Evolutionary conservation across 1,140 invertebrate genomes (phyloP).

Genomic region (Coptotermes formosanus): DNA sequence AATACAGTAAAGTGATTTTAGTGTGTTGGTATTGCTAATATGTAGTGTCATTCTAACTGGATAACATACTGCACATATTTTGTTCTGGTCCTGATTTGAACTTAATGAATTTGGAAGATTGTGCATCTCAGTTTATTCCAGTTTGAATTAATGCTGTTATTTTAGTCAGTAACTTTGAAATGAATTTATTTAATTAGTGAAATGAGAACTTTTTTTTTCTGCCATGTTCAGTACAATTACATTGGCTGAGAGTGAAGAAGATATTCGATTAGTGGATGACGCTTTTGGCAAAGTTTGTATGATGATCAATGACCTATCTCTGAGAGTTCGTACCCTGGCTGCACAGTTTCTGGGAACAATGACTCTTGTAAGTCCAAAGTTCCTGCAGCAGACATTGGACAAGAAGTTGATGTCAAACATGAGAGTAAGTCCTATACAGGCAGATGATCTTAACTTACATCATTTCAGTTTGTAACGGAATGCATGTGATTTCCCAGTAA

Average conservation of each 20-base stretch:
- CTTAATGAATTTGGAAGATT: too few relatives aligned
- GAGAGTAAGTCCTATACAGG: constrained; percentile 52
- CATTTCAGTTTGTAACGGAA: too few relatives aligned
- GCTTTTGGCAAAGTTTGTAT: constrained; percentile 95
- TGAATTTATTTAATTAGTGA: too few relatives aligned
- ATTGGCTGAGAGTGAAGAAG: constrained; percentile 64
- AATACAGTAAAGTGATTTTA: too few relatives aligned
- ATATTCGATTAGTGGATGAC: constrained; percentile 88
- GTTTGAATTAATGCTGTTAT: too few relatives aligned
- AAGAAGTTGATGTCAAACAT: constrained; percentile 99
- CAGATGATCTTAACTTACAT: background rate
- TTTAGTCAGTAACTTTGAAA: too few relatives aligned
- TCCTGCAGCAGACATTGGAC: constrained; percentile 94
- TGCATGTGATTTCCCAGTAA: too few relatives aligned
- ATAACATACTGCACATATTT: too few relatives aligned
- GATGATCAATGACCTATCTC: constrained; percentile 89
- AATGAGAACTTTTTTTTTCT: background rate
- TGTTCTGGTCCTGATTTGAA: too few relatives aligned
- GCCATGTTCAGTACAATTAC: background rate
- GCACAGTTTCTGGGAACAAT: constrained; percentile 83
- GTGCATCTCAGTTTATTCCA: too few relatives aligned
- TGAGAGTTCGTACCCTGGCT: constrained; percentile 76
- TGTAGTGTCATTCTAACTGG: too few relatives aligned
- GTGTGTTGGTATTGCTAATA: too few relatives aligned
- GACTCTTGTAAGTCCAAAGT: constrained; percentile 81